Evolutionary conservation across 2,888 invertebrate genomes (phyloP), one percentile per base, ranked within the genome.

Genomic region (Colletes collaris): DNA sequence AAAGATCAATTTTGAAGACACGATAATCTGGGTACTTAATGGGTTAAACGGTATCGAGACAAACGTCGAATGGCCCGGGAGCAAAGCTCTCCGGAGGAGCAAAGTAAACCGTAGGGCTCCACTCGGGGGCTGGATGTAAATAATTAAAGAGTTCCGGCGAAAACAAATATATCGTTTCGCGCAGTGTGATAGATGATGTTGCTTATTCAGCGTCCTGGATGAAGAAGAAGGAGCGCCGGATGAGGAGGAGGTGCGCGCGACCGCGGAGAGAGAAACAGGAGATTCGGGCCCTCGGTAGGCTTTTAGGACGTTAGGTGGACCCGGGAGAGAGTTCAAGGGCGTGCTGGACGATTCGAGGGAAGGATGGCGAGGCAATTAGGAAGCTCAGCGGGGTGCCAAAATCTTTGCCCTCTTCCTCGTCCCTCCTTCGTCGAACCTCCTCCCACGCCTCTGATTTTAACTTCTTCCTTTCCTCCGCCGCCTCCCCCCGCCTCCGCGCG

Each of bases 121-220:
- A 72, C 78, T 75, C 78, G 82, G 86, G 81, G 87, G 87, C 83
- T 86, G 86, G 76, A 86, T 87, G 89, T 91, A 91, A 92, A 92
- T 92, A 92, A 92, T 92, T 92, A 91, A 89, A 89, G 86, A 90
- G 90, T 87, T 87, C 89, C 88, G 86, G 88, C 88, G 89, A 92
- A 92, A 92, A 92, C 92, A 92, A 92, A 92, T 92, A 92, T 92
- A 92, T 92, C 90, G 91, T 91, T 92, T 91, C 90, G 91, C 91
- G 88, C 89, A 89, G 91, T 90, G 89, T 92, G 92, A 92, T 92
- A 91, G 91, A 92, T 92, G 92, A 92, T 91, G 90, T 86, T 91
- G 92, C 92, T 91, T 88, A 89, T 92, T 91, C 87, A 88, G 89
- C 89, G 87, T 89, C 84, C 86, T 75, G 87, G 74, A 78, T 82